Evolutionary conservation across 2,113 vertebrate genomes (phyloP).

Genomic region (Podiceps cristatus): DNA sequence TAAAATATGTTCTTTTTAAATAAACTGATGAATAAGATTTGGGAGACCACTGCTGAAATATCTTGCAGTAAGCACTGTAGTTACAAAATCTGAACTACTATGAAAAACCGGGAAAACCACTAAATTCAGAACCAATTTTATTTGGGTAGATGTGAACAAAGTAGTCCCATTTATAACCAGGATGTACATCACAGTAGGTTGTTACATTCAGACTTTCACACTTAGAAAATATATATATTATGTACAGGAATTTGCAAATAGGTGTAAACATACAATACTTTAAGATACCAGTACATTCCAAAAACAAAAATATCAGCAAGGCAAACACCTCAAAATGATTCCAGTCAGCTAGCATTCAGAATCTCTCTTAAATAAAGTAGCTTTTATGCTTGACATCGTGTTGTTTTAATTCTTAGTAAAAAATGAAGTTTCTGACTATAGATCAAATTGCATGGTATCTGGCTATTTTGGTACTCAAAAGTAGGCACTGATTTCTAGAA

Average conservation of each 20-base stretch:
- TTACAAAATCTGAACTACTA: neutral
- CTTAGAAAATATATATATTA: constrained; percentile 83
- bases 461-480: constrained; percentile 56
- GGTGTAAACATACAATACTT: constrained; percentile 79
- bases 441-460: constrained; percentile 36
- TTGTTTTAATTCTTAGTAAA: constrained; percentile 40
- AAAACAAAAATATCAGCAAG: constrained; percentile 72
- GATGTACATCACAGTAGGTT: constrained; percentile 78
- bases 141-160: constrained; percentile 69
- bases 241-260: constrained; percentile 78
- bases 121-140: constrained; percentile 75
- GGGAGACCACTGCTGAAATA: neutral
- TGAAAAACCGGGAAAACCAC: neutral
- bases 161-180: constrained; percentile 71
- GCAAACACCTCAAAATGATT: constrained; percentile 60
- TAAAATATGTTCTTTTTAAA: constrained; percentile 76
- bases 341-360: constrained; percentile 59
- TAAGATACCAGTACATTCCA: constrained; percentile 71
- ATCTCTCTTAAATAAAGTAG: constrained; percentile 61
- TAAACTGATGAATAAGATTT: constrained; percentile 33
- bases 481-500: constrained; percentile 79
- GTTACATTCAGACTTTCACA: constrained; percentile 81
- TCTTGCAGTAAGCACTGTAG: neutral
- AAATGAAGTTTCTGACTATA: constrained; percentile 14
- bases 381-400: neutral